Evolutionary conservation across 2,797 vertebrate species (phyloP), one percentile per base, ranked within the genome.

Genomic region (Hybognathus amarus): DNA sequence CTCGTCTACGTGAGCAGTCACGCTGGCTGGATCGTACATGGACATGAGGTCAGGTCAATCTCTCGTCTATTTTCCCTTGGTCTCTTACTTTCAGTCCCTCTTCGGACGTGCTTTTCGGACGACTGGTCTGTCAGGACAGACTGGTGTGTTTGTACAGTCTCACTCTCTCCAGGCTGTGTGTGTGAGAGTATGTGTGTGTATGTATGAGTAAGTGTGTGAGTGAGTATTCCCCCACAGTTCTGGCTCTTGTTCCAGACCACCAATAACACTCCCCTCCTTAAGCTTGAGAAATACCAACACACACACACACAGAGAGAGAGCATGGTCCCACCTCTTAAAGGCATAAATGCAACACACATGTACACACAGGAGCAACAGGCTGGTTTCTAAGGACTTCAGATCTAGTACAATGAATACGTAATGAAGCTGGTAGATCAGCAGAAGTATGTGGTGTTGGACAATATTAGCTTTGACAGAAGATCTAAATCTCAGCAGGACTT

Each of bases 1-100:
- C 91, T 98, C 97, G 87, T 97, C 96, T 13, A 94, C 93, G 56
- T 79, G 83, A 61, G 90, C 90, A 87, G 93, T 90, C 79, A 93
- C 88, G 87, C 93, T 90, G 88, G 91, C 89, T 10, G 93, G 92
- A 82, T 93, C 87, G 83, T 89, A 91, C 89, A 90, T 85, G 87
- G 93, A 90, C 93, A 94, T 91, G 75, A 85, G 83, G 83, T 85
- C 79, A 63, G 77, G 70, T 66, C 86, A 83, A 56, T 38, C 67
- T 75, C 38, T 30, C 83, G 84, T 87, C 81, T 75, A 80, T 79
- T 85, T 74, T 78, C 42, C 61, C 64, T 36, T 67, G 83, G 89
- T 64, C 77, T 82, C 84, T 90, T 74, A 84, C 82, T 86, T 77
- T 74, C 86, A 85, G 77, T 38, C 82, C 80, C 80, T 87, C 76